These are phyloP conservation scores for Vidua chalybeata DNA, from an alignment of 2,113 vertebrate species.

Conservation along the genomic window DNA sequence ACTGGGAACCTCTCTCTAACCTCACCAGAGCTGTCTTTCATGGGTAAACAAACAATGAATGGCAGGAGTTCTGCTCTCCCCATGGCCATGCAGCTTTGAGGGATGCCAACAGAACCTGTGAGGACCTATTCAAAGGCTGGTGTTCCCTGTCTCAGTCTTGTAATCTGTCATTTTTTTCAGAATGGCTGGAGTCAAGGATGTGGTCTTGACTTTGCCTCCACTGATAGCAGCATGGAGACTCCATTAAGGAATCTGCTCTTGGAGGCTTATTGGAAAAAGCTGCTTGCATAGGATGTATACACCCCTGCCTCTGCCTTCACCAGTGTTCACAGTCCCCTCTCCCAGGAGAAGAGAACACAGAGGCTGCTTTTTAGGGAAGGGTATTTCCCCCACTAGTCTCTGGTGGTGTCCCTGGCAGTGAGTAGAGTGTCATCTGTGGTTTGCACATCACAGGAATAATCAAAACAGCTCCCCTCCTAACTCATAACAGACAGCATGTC, in stretches of 20 bases:
- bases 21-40: not conserved
- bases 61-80: not conserved
- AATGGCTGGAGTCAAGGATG: conserved; percentile 12
- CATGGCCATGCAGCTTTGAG: not conserved
- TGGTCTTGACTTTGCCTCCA: not conserved
- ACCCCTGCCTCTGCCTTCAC: not conserved
- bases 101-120: not conserved
- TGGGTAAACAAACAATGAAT: not conserved
- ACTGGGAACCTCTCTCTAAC: not conserved
- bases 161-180: not conserved
- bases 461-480: not conserved
- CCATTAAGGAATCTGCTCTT: not conserved
- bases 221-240: not conserved
- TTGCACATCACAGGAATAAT: not conserved
- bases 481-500: not conserved
- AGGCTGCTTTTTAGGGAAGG: not conserved
- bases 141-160: not conserved
- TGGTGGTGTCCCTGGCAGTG: not conserved
- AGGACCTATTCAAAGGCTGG: not conserved
- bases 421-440: not conserved
- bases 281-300: not conserved
- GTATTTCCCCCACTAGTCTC: not conserved
- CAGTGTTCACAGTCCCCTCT: not conserved
- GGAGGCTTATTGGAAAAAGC: not conserved
- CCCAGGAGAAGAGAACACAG: not conserved